Percentiles rank a stretch among this genome's conserved stretches.
These are phyloP conservation scores for Dolichoris vasculosae DNA, from an alignment of 1,140 invertebrate genomes.

Conservation along the genomic window DNA sequence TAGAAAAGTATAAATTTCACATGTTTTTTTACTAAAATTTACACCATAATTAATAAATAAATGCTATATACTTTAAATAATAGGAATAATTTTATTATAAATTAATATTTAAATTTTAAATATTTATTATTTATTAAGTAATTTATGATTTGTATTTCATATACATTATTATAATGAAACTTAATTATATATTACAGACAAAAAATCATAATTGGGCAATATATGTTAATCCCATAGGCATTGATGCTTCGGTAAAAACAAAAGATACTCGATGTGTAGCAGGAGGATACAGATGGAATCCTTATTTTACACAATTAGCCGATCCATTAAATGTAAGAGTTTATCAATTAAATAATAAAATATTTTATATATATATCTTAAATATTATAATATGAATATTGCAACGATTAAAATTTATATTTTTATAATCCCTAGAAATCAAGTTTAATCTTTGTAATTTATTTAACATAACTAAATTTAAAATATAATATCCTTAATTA, in stretches of 20 bases:
- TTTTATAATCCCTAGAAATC: too few relatives aligned
- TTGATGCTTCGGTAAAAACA: slow-evolving; percentile 89
- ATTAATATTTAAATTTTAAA: slow-evolving; percentile 3
- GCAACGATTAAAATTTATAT: too few relatives aligned
- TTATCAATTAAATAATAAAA: background rate
- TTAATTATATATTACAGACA: slow-evolving; percentile 76
- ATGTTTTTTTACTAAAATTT: too few relatives aligned
- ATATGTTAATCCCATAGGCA: slow-evolving; percentile 94
- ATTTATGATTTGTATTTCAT: background rate
- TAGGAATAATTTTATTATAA: background rate
- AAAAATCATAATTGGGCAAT: slow-evolving; percentile 92
- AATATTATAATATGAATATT: background rate
- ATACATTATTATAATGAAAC: background rate
- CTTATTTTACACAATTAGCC: slow-evolving; percentile 91
- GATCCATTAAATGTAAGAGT: slow-evolving; percentile 88
- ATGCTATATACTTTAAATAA: too few relatives aligned
- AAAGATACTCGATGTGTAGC: slow-evolving; percentile 89
- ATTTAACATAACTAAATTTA: too few relatives aligned
- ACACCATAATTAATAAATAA: too few relatives aligned
- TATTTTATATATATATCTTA: background rate
- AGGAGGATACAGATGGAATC: slow-evolving; percentile 94
- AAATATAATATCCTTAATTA: too few relatives aligned
- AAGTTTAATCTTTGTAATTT: too few relatives aligned
- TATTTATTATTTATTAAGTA: background rate
- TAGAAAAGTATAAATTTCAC: too few relatives aligned